Base-by-base conservation (phyloP, 2,113 vertebrate species). In the Eurypyga helias region DNA sequence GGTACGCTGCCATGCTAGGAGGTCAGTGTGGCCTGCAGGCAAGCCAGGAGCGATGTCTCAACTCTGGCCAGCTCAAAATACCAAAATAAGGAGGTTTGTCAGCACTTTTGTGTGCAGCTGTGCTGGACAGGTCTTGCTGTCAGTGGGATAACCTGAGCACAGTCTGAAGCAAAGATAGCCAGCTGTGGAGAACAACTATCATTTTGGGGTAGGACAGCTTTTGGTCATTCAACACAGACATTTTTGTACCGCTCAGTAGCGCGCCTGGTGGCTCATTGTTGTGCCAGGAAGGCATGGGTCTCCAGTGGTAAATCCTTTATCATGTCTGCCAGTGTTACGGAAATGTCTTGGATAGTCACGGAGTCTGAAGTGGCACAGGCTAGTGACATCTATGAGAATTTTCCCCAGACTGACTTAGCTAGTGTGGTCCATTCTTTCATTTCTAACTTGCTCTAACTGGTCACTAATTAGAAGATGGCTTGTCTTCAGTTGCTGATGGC, bases 31-130 rank as follows among this genome's bases (percentile, higher is more conserved):
- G 52, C 57, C 82, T 78, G 72, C 72, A 84, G 55, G 41, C 72
- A 78, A 83, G 33, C 83, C 49, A 72, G 41, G 75, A 80, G 14
- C 0, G 0, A 43, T 55, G 38, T 85, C 61, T 92, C 58, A 33
- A 67, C 66, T 90, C 65, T 87, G 49, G 73, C 62, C 58, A 83
- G 72, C 76, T 75, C 31, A 66, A 52, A 70, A 73, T 49, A 64
- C 65, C 88, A 77, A 70, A 87, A 89, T 57, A 55, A 41, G n/a
- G 78, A 78, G 45, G 57, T 78, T 70, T 94, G 26, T 87, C 92
- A 91, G 46, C 46, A 84, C 46, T 41, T 49, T 89, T 65, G 19
- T 72, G 13, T 71, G 57, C 49, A 91, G 17, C 17, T 26, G 1
- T 38, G 9, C 66, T 96, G 67, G 31, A 70, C 69, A 78, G 41